Conservation (phyloP, 35 echinoderm and acorn worm species). For the Patiria miniata region DNA sequence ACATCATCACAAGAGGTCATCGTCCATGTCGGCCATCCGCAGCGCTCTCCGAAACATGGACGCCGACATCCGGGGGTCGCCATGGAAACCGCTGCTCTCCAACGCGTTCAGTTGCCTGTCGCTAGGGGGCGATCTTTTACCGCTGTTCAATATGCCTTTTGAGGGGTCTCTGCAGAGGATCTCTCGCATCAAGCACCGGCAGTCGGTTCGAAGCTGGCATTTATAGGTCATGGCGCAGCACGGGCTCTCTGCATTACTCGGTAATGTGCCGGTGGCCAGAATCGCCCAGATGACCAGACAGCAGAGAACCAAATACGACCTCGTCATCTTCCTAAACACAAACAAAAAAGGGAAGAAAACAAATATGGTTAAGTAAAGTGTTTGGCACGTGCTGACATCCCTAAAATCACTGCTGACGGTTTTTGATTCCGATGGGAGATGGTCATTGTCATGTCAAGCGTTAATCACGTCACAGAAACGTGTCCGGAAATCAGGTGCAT, state of each 20-base stretch:
- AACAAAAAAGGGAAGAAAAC: neutral
- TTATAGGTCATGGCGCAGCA: conserved; percentile 9
- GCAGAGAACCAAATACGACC: conserved; percentile 10
- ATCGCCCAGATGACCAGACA: conserved; percentile 22
- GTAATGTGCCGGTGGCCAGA: conserved; percentile 19
- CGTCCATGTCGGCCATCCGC: neutral
- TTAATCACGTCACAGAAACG: no score
- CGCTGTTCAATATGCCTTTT: conserved; percentile 21
- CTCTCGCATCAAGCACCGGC: neutral
- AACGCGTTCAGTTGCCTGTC: neutral
- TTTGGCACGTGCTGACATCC: no score
- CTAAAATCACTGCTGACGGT: no score
- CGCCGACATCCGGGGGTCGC: neutral
- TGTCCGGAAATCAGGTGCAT: no score
- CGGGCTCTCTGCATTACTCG: neutral
- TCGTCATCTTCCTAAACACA: conserved; percentile 13
- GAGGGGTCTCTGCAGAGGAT: conserved; percentile 11
- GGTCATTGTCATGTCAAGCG: no score
- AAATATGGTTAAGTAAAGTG: neutral
- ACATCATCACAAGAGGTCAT: conserved; percentile 6
- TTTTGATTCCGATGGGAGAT: no score
- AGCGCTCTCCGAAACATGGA: conserved; percentile 1
- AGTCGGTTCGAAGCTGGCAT: conserved; percentile 16
- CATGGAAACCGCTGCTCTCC: conserved; percentile 30
- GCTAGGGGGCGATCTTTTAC: neutral